Percentiles rank a stretch among this genome's conserved stretches.
Evolutionary conservation across 2,797 vertebrate genomes (phyloP).

Genomic region (Mormyrops boulengeri): DNA sequence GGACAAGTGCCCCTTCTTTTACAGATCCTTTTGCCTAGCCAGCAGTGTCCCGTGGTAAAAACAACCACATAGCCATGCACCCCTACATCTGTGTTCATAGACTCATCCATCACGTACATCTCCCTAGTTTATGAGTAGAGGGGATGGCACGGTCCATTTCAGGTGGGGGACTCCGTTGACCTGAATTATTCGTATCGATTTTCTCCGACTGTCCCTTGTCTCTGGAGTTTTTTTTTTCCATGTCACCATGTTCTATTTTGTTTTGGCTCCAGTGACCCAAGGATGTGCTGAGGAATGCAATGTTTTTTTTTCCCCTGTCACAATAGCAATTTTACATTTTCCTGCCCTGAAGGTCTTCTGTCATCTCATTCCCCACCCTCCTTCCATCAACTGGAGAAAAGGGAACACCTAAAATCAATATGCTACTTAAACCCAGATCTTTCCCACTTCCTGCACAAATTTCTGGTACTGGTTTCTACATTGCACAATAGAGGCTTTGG

Average conservation of each 20-base stretch:
- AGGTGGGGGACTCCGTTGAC: not conserved
- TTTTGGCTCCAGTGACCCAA: not conserved
- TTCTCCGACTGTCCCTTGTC: not conserved
- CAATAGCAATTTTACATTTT: not conserved
- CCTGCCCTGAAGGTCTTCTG: not conserved
- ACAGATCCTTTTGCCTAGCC: not conserved
- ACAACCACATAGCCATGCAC: not conserved
- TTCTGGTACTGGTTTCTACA: not conserved
- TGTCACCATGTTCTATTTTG: not conserved
- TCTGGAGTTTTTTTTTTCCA: not conserved
- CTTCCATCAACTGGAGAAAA: not conserved
- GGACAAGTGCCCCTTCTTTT: not conserved
- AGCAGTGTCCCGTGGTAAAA: not conserved
- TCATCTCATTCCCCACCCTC: not conserved
- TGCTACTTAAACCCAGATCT: not conserved
- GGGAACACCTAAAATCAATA: not conserved
- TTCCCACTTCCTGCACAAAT: not conserved
- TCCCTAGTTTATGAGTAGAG: not conserved
- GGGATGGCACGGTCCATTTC: not conserved
- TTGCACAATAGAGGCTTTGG: not conserved
- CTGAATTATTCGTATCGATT: not conserved
- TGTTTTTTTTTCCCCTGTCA: not conserved
- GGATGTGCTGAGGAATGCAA: not conserved
- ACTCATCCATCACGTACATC: not conserved
- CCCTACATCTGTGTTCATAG: not conserved